Base-by-base conservation (phyloP, 2,888 invertebrate species). In the Drosophila mimica region DNA sequence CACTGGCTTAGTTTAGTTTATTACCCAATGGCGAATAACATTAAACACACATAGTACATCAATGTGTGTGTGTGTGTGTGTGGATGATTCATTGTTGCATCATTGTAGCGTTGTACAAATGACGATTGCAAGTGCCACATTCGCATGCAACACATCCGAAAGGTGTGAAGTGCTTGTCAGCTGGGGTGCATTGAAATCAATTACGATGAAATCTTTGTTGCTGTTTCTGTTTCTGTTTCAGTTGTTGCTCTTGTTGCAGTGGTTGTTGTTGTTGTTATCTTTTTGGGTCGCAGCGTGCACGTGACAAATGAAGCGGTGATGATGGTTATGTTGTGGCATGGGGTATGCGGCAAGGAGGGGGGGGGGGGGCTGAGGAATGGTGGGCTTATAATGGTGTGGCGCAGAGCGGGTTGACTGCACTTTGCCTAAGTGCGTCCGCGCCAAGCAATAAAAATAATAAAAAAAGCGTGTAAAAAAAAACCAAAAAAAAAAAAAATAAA, bases 351-450 rank as follows among this genome's bases (percentile, higher is more conserved):
- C 11, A 51, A 30, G 13, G 36, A 4, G 28, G 0, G 7, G 20
- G 20, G 11, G 20, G 20, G 0, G 25, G 15, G n/a, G n/a, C 8
- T 25, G 51, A 25, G 33, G 57, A 4, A 4, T 30, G 48, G 15
- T 13, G 49, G 38, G 4, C 9, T n/a, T 30, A n/a, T 33, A 54
- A 34, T 54, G 25, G 54, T 25, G 9, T 54, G 46, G 30, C 15
- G 13, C 9, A n/a, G 46, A 53, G 56, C 60, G 78, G 79, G 82
- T 78, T 81, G 79, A 80, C 61, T 78, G 82, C 79, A 79, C 79
- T 79, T 79, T 81, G 82, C 78, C 79, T 81, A 79, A 79, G 79
- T 79, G 81, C 78, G 79, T 81, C 78, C 79, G 70, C 70, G 78
- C 67, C 78, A 68, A 68, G 82, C 70, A 79, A 79, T 77, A 79